Conservation (phyloP, 2,113 vertebrate species). For the Apus apus region DNA sequence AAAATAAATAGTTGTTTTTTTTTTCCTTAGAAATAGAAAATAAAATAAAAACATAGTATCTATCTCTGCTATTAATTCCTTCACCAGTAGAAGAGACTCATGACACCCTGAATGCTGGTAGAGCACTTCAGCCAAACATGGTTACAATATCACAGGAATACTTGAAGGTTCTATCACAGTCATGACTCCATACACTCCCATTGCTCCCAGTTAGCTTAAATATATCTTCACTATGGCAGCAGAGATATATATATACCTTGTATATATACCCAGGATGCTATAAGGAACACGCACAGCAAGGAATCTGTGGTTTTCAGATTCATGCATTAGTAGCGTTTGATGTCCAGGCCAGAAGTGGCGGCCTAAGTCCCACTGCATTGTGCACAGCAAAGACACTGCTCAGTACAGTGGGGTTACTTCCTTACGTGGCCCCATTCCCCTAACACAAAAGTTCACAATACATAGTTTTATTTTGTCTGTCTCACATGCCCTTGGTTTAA, state of each 20-base stretch:
- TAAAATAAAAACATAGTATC: background rate
- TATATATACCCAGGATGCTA: background rate
- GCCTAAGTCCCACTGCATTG: rapidly evolving
- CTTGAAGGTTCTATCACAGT: background rate
- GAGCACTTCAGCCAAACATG: background rate
- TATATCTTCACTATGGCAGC: background rate
- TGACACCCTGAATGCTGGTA: background rate
- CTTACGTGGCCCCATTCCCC: background rate
- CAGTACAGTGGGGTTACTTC: background rate
- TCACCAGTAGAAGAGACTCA: background rate
- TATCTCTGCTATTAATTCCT: background rate
- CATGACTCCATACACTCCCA: background rate
- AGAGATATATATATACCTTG: background rate
- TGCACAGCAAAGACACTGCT: background rate
- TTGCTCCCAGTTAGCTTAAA: background rate
- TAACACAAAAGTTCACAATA: background rate
- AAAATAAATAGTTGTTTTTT: background rate
- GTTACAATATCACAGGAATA: background rate
- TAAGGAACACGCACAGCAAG: background rate
- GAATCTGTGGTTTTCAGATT: background rate
- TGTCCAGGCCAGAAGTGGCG: background rate
- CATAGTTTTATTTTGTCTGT: background rate
- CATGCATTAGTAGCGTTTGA: rapidly evolving
- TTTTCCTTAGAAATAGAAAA: background rate
- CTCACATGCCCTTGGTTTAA: background rate